Percentiles rank a stretch among this genome's conserved stretches.
Evolutionary conservation across 2,113 vertebrate species (phyloP).

Genomic region (Podarcis raffonei): DNA sequence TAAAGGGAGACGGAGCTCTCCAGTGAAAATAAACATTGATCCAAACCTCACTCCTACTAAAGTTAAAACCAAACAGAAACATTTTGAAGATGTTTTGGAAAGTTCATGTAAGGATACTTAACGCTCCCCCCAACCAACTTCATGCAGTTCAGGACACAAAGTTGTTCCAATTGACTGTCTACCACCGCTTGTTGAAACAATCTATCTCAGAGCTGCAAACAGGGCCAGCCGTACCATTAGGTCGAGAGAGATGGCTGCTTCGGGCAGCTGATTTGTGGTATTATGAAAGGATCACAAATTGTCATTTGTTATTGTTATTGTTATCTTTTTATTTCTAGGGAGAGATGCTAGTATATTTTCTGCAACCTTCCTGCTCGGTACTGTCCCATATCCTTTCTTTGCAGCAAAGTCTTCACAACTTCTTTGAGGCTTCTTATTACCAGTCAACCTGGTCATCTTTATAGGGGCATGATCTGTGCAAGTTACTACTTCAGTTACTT

Average conservation of each 20-base stretch:
- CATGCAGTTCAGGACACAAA: neutral
- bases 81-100: neutral
- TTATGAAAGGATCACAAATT: too few relatives aligned
- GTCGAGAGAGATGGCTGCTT: too few relatives aligned
- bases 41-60: slow-evolving; percentile 11
- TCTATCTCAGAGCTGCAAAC: neutral
- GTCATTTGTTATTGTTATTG: too few relatives aligned
- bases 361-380: too few relatives aligned
- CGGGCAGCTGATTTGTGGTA: too few relatives aligned
- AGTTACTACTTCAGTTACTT: too few relatives aligned
- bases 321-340: too few relatives aligned
- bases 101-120: slow-evolving; percentile 8
- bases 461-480: too few relatives aligned
- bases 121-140: neutral
- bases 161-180: neutral
- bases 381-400: too few relatives aligned
- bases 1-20: neutral
- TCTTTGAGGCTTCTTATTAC: neutral
- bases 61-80: slow-evolving; percentile 6
- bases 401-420: too few relatives aligned
- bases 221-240: neutral
- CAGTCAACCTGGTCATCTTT: too few relatives aligned
- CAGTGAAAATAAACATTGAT: slow-evolving; percentile 1
- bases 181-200: neutral
- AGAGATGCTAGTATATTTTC: too few relatives aligned